These are phyloP conservation scores for Condylura cristata DNA, from an alignment of 2,113 vertebrate genomes.

Conservation along the genomic window DNA sequence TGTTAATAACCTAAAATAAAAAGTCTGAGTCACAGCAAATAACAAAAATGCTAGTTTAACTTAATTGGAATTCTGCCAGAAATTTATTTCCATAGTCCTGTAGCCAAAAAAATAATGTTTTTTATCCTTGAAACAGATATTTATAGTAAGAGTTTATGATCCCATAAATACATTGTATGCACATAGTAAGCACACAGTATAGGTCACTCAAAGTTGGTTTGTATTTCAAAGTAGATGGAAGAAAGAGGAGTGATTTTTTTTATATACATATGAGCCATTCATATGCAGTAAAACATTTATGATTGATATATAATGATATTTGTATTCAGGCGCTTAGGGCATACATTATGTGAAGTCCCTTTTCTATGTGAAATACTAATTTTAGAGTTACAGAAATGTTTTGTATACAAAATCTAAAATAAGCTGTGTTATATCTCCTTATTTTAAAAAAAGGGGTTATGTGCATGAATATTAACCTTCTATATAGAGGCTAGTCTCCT, in stretches of 20 bases:
- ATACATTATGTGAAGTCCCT: neutral
- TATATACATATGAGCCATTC: neutral
- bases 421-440: no score
- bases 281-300: neutral
- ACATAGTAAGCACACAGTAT: neutral
- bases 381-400: neutral
- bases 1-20: conserved; percentile 31
- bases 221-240: neutral
- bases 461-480: no score
- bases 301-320: neutral
- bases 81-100: conserved; percentile 26
- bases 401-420: neutral
- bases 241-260: neutral
- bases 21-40: neutral
- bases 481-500: neutral
- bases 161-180: neutral
- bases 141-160: neutral
- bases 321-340: neutral
- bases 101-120: neutral
- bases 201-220: neutral
- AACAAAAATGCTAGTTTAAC: neutral
- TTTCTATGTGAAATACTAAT: neutral
- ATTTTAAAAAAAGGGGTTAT: no score
- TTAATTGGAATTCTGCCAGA: neutral
- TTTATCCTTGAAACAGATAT: neutral